Evolutionary conservation across 1,140 invertebrate species (phyloP).

Genomic region (Cydia splendana): DNA sequence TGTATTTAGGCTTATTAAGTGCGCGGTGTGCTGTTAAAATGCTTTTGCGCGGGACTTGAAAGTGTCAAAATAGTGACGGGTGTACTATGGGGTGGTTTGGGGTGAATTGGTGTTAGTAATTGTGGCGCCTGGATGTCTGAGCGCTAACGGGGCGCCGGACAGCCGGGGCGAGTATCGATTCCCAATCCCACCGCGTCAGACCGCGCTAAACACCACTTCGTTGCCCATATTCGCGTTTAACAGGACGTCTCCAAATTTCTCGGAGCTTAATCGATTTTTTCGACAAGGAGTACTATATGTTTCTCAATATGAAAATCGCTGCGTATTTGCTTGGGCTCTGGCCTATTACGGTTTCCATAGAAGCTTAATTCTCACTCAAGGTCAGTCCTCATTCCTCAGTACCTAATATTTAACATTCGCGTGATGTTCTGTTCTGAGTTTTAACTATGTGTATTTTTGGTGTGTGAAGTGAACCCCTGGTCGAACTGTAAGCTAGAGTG

Average conservation of each 20-base stretch:
- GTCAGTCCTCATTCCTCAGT: conserved; percentile 12
- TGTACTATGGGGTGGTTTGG: conserved; percentile 58
- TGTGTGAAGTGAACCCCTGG: not conserved
- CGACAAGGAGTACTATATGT: conserved; percentile 38
- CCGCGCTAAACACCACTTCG: conserved; percentile 50
- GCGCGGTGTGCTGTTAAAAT: conserved; percentile 31
- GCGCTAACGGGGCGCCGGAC: conserved; percentile 53
- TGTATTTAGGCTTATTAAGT: conserved; percentile 37
- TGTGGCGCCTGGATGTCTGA: conserved; percentile 71
- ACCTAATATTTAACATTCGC: not conserved
- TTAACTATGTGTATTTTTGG: not conserved
- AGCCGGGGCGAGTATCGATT: conserved; percentile 65
- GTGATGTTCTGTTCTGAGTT: not conserved
- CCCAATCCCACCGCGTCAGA: conserved; percentile 39
- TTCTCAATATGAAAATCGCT: not conserved
- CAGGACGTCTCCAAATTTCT: conserved; percentile 35
- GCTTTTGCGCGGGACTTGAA: conserved; percentile 67
- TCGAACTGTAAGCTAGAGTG: not conserved
- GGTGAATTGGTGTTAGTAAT: conserved; percentile 54
- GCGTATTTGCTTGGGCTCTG: conserved; percentile 16
- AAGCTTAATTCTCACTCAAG: conserved; percentile 17
- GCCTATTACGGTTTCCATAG: not conserved
- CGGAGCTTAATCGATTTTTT: conserved; percentile 59
- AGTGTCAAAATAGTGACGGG: conserved; percentile 67
- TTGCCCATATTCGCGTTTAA: conserved; percentile 41